Percentiles rank a stretch among this genome's conserved stretches.
These are phyloP conservation scores for Drosophila acutilabella DNA, from an alignment of 2,888 invertebrate species.

Conservation along the genomic window DNA sequence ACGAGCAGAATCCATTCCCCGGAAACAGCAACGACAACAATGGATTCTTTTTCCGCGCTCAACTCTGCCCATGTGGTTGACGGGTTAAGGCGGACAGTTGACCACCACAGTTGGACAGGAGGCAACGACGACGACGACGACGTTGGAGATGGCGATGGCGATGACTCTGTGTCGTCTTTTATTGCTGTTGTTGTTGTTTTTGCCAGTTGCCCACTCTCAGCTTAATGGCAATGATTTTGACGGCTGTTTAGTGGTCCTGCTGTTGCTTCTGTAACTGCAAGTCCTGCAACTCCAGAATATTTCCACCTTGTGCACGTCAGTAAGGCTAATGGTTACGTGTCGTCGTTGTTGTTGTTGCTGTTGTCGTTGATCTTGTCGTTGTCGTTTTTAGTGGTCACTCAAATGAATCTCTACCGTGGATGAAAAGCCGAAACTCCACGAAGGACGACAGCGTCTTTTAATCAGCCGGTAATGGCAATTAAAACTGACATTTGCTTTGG, in stretches of 20 bases:
- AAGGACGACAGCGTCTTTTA: conserved; percentile 63
- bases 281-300: conserved; percentile 1
- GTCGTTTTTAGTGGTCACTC: conserved; percentile 38
- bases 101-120: conserved; percentile 61
- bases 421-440: conserved; percentile 19
- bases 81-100: conserved; percentile 79
- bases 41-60: conserved; percentile 58
- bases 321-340: conserved; percentile 65
- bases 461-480: conserved; percentile 67
- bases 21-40: conserved; percentile 6
- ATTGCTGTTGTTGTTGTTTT: conserved; percentile 45
- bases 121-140: conserved; percentile 19
- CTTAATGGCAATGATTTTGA: conserved; percentile 83
- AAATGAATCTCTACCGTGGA: conserved; percentile 27
- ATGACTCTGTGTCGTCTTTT: conserved; percentile 49
- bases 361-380: conserved; percentile 9
- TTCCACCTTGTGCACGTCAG: conserved; percentile 11
- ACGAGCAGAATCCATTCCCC: conserved; percentile 13
- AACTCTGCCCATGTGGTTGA: conserved; percentile 67
- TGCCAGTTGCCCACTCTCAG: conserved; percentile 50
- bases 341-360: conserved; percentile 5
- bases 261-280: conserved; percentile 1
- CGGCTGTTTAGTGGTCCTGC: conserved; percentile 75
- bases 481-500: conserved; percentile 55
- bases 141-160: conserved; percentile 6